These are phyloP conservation scores for Palythoa heliodiscus DNA, from an alignment of 92 coral and sea anemone genomes.

Conservation along the genomic window DNA sequence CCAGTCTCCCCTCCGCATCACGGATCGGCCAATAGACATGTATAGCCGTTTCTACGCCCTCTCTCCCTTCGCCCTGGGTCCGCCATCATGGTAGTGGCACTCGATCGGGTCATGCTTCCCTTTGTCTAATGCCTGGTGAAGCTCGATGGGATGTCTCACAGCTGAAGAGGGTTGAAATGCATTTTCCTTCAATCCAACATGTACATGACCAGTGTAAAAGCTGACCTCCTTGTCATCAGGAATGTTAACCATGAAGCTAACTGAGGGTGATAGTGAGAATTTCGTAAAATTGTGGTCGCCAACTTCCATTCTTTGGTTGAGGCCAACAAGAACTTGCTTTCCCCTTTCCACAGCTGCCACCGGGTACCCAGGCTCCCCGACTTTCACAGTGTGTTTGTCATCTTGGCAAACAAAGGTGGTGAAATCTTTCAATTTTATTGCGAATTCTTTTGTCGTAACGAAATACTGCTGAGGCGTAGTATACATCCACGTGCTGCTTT, in stretches of 20 bases:
- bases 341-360: no score
- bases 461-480: slow-evolving; percentile 49
- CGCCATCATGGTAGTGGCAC: slow-evolving; percentile 54
- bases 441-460: slow-evolving; percentile 42
- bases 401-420: slow-evolving; percentile 24
- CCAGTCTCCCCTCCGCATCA: neutral
- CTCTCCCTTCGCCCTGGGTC: neutral
- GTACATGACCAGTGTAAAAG: slow-evolving; percentile 56
- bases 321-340: no score
- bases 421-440: slow-evolving; percentile 43
- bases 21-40: no score
- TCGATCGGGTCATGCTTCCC: slow-evolving; percentile 39
- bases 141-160: slow-evolving; percentile 54
- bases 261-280: slow-evolving; percentile 23
- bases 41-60: no score
- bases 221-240: slow-evolving; percentile 51
- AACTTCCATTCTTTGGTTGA: no score
- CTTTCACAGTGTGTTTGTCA: neutral
- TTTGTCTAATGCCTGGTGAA: neutral
- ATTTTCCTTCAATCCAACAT: slow-evolving; percentile 27
- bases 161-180: slow-evolving; percentile 41
- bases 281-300: no score
- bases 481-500: neutral
- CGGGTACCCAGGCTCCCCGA: neutral
- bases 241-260: slow-evolving; percentile 55